Base-by-base conservation (phyloP, 2,113 vertebrate species). In the Plectropomus leopardus region DNA sequence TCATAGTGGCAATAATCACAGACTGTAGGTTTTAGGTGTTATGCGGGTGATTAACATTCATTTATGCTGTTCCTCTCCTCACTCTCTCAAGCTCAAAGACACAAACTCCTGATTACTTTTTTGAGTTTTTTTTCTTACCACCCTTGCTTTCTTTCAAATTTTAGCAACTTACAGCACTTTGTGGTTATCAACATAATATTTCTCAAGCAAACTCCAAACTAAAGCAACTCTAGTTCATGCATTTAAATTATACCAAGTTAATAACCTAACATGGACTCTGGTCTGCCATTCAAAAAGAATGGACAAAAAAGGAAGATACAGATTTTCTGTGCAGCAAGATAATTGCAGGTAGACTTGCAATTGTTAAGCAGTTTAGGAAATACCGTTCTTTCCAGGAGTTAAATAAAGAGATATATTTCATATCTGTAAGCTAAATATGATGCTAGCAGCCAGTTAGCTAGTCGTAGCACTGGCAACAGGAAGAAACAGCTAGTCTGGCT, bases 1-100 rank as follows among this genome's bases (percentile, higher is more conserved):
- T 87, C 17, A 1, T 32, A 82, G 72, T 79, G 60, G 61, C 65
- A 74, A 86, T 76, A 63, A 83, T 84, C 74, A 82, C 54, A 54
- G 23, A 28, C 64, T 67, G 66, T 32, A 73, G 73, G 69, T 82
- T 65, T 81, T 59, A 24, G 30, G 36, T 80, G 72, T 80, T 40
- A 40, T 40, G 36, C 36, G 36, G 36, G 36, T 11, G 36, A 40
- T 89, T 87, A 84, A 76, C 40, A 88, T 88, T 68, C 23, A 75
- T 87, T 75, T 82, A 81, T 80, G 68, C 63, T 2, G 51, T 16
- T 80, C 42, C 28, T 54, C 1, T 19, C 23, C 51, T 58, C 44
- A 51, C 63, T 45, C 24, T 61, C 34, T 82, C 36, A 40, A 21
- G 40, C 80, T 77, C 51, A 30, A 11, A 63, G 66, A 66, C 40